Base-by-base conservation (phyloP, 2,888 invertebrate species). In the Isotomurus palustris region DNA sequence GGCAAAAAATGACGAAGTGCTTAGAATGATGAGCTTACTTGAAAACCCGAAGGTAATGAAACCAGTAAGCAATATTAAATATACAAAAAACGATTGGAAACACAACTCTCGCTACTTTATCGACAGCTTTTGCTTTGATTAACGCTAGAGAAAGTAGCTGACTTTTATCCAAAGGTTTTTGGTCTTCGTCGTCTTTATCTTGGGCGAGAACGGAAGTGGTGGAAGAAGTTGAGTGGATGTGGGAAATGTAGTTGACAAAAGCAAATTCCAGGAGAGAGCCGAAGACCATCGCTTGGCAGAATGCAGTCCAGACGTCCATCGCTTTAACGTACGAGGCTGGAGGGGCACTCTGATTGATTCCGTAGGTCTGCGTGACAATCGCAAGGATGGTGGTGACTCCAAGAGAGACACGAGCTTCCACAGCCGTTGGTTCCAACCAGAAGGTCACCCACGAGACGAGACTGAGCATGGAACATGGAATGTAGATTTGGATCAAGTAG, bases 261-360 rank as follows among this genome's bases (percentile, higher is more conserved):
- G 79, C 79, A 67, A 79, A 80, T 72, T 80, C 79, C 4, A 80
- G 71, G 27, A 80, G 71, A 1, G 80, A 79, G 2, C 77, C 77
- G 69, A 81, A 80, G n/a, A 80, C 79, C 72, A 80, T 80, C 2
- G 32, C 58, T 27, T 52, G n/a, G 45, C 62, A 62, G 24, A 54
- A 52, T 1, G 58, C 75, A 63, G 76, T 76, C 77, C 77, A 78
- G 4, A 78, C 74, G 27, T 60, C 52, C 47, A 60, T 21, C 2
- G 56, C 58, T 27, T 62, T 62, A 2, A 79, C 78, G 71, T 81
- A 81, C 36, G 79, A 78, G 32, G 80, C 80, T 1, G 80, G 78
- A 2, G 80, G 80, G 3, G 75, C 70, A 21, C 74, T 74, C 27
- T 75, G 73, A 68, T 78, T 79, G 67, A 79, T 77, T 56, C 77